Evolutionary conservation across 2,888 invertebrate species (phyloP).

Genomic region (Kryphioiulus occultus): DNA sequence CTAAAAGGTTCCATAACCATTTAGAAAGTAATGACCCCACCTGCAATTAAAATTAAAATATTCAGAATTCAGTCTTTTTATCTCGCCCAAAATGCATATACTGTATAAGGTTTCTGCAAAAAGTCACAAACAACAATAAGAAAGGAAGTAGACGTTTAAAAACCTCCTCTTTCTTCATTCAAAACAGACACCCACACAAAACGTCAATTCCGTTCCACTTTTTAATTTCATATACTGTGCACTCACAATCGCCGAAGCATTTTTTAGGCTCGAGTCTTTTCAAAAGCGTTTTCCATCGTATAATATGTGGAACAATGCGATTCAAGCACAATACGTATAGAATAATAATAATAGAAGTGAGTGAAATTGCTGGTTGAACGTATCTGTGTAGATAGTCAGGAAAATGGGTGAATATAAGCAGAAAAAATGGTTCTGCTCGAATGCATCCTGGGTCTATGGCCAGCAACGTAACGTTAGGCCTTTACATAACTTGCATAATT

Average conservation of each 20-base stretch:
- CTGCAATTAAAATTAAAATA: conserved; percentile 18
- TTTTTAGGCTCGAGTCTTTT: background rate
- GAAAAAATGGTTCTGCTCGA: conserved; percentile 22
- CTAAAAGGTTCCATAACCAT: background rate
- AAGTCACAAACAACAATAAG: conserved; percentile 31
- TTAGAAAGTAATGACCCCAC: conserved; percentile 10
- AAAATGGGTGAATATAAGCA: background rate
- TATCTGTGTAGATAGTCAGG: background rate
- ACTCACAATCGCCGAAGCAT: background rate
- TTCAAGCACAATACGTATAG: conserved; percentile 1
- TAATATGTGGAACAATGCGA: conserved; percentile 21
- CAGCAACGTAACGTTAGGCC: background rate
- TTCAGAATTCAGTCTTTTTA: background rate
- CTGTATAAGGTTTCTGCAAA: background rate
- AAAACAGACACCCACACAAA: conserved; percentile 14
- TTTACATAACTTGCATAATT: background rate
- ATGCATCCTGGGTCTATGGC: conserved; percentile 6
- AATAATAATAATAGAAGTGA: background rate
- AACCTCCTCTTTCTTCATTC: background rate
- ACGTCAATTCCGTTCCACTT: conserved; percentile 32
- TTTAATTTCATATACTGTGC: background rate
- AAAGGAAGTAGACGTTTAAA: conserved; percentile 11
- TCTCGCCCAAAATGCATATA: background rate
- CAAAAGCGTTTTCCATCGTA: background rate
- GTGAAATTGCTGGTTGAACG: conserved; percentile 21